Evolutionary conservation across 2,888 invertebrate genomes (phyloP), one percentile per base, ranked within the genome.

Genomic region (Archips xylosteana): DNA sequence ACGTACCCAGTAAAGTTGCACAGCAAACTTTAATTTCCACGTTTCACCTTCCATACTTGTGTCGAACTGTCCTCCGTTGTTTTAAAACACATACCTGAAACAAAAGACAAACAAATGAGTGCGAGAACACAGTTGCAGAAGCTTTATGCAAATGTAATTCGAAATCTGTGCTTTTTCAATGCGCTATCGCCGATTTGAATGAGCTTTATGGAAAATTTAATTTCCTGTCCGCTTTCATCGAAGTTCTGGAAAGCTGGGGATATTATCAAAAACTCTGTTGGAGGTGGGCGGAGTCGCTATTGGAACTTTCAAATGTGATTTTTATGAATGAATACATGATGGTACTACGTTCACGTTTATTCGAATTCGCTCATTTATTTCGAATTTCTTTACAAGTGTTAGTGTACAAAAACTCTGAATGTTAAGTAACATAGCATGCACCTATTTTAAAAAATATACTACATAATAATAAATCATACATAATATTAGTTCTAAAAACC

Each of bases 181-280:
- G 69, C 57, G 65, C 59, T 57, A 59, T 47, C 74, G 66, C 15
- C 72, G 66, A 79, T 80, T 78, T 77, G 75, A 69, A 72, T 77
- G 76, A 78, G 73, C 76, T 80, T 78, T 80, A 78, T 77, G 82
- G 81, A 84, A 80, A 82, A 89, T 89, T 91, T 87, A 92, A 93
- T 92, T 92, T 92, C 89, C 90, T 85, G 82, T 78, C 79, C 80
- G 61, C 65, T 80, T 85, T 85, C 81, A 78, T 78, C 76, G 75
- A 78, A 82, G 79, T 81, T 80, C 74, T 75, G 78, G 78, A 77
- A 80, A 79, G 75, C 76, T 34, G 51, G 59, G 69, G 61, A 62
- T 13, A 54, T 71, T 66, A 70, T 72, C 63, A 70, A 75, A 70
- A 63, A 64, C 54, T 59, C 23, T 57, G 64, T 36, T 71, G 64